Base-by-base conservation (phyloP, 2,797 vertebrate species). In the Phyllotis vaccarum region DNA sequence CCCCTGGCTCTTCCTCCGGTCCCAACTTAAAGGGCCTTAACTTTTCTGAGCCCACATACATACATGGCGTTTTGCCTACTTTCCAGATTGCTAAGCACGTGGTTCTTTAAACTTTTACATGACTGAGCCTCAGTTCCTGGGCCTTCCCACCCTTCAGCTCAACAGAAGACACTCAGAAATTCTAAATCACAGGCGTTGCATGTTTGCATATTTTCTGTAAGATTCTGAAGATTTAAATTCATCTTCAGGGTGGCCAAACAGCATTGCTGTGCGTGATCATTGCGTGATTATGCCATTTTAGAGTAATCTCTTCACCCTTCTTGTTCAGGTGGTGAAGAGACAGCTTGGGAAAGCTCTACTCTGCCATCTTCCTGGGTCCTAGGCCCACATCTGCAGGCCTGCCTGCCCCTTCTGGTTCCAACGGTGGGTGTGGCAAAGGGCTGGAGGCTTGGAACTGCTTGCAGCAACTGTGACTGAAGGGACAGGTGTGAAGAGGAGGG, bases 81-180 rank as follows among this genome's bases (percentile, higher is more conserved):
- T 43, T 22, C 62, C 62, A 83, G 29, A 72, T 68, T 74, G 8
- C 60, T 54, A 58, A 72, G 43, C 14, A 64, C 52, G 0, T 64
- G 37, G 34, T 62, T 81, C 11, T 58, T 64, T 16, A 78, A 40
- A 56, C 49, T 93, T 81, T 80, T 58, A 46, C 40, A 1, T 3
- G 74, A 74, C 2, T 6, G 62, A 46, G 22, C 11, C 17, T 49
- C 24, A 12, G 43, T 78, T 2, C 43, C 74, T 60, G 62, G n/a
- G 70, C 88, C 34, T 95, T 88, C 43, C 27, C 4, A 5, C 21
- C 37, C 29, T 96, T 96, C 43, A 52, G 2, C 49, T 89, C 52
- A n/a, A 29, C 9, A 12, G 58, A 81, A 75, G 75, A 13, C 22
- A 52, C 60, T 29, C 19, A 60, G 76, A 43, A 46, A 34, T 70